Evolutionary conservation across 35 echinoderm and acorn worm species (phyloP), one percentile per base, ranked within the genome.

Genomic region (Heliocidaris tuberculata): DNA sequence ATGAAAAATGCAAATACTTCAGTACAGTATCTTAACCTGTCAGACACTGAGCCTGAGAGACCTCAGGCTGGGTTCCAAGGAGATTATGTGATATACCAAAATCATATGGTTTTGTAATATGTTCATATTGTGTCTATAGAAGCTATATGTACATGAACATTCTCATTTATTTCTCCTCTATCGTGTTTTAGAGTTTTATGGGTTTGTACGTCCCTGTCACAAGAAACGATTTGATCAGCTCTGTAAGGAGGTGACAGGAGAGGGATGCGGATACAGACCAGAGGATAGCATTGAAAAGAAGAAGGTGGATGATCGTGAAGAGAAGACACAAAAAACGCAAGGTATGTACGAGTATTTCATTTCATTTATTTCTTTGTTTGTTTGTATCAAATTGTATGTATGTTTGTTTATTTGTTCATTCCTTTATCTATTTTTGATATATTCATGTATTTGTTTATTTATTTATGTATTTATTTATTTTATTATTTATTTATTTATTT

Each of bases 211-310:
- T 50, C 94, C 98, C 12, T 50, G 47, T 27, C 96, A 99, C 92
- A 99, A 99, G 95, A 95, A 97, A 88, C 47, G 96, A 17, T 99
- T 99, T 97, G 90, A 97, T 94, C 21, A 88, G 31, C 47, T 96
- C 29, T 99, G 98, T 85, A 52, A 70, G 16, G 85, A 86, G 50
- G 27, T 97, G 13, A 97, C 94, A 7, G 97, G 97, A 9, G 31
- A 96, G 60, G 97, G 97, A 30, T 99, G 98, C 95, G 97, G 97
- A 31, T 99, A 97, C 95, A 99, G 97, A 90, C 98, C 97, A 48
- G 98, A 97, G 92, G 92, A 99, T 61, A 97, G 97, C 85, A 49
- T 97, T 6, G 90, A 94, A 6, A 96, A 90, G 29, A 96, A 95
- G 92, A 85, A 95, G 86, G 61, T 91, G 4, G 65, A 78, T 29